A percentile compares a stretch with the other conserved stretches of the same genome.
These are phyloP conservation scores for Trypoxylus dichotomus DNA, from an alignment of 1,140 invertebrate species.

Conservation along the genomic window DNA sequence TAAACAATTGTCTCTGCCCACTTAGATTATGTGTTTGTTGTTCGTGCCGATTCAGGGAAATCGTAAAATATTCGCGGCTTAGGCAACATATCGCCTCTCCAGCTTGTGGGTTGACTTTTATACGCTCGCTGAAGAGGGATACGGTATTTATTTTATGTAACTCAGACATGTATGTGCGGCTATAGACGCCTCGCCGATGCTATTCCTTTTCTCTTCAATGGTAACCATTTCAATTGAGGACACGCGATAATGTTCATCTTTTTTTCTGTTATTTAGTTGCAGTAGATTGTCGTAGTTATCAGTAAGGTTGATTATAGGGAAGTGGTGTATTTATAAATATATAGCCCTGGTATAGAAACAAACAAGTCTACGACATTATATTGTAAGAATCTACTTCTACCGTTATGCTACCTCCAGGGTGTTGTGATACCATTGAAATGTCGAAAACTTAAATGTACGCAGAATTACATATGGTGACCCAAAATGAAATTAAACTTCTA, in stretches of 20 bases:
- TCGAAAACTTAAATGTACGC: no score
- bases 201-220: not conserved
- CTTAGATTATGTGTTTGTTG: slow-evolving; percentile 11
- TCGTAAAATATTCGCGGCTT: slow-evolving; percentile 5
- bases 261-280: not conserved
- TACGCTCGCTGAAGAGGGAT: not conserved
- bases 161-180: not conserved
- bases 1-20: slow-evolving; percentile 11
- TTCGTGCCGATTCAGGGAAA: slow-evolving; percentile 15
- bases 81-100: not conserved
- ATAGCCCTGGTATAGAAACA: no score
- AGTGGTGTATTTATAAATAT: no score
- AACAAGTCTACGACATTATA: no score
- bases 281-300: not conserved
- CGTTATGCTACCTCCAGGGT: no score
- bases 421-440: no score
- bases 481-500: no score
- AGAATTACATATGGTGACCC: no score
- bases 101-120: not conserved
- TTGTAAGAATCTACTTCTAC: no score
- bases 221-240: slow-evolving; percentile 2
- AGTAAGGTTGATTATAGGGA: not conserved
- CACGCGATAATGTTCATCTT: not conserved
- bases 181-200: slow-evolving; percentile 8
- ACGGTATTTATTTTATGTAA: slow-evolving; percentile 14